A percentile compares a stretch with the other conserved stretches of the same genome.
Conservation (phyloP, 2,888 invertebrate species). For the Unio delphinus region DNA sequence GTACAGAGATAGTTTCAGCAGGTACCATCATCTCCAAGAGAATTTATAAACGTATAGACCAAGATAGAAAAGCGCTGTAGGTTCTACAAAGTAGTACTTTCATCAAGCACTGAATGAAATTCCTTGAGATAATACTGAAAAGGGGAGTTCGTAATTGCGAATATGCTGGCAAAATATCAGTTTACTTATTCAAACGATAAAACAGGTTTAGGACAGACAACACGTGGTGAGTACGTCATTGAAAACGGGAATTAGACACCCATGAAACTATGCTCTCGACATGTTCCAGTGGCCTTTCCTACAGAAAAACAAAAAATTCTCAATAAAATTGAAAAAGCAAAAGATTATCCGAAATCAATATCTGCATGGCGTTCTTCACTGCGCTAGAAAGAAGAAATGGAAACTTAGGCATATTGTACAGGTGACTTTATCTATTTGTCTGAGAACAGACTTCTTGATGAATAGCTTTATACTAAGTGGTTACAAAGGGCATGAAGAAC, state of each 20-base stretch:
- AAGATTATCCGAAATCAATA: too few relatives aligned
- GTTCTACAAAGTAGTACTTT: too few relatives aligned
- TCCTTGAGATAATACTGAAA: too few relatives aligned
- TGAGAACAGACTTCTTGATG: slow-evolving; percentile 7
- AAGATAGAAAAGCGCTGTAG: too few relatives aligned
- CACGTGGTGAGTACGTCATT: slow-evolving; percentile 9
- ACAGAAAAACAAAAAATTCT: slow-evolving; percentile 12
- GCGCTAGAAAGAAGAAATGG: slow-evolving; percentile 10
- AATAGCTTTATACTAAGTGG: slow-evolving; percentile 10
- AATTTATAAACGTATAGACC: too few relatives aligned
- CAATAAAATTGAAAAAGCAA: slow-evolving; percentile 12
- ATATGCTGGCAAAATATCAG: not conserved
- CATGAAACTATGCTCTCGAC: slow-evolving; percentile 10
- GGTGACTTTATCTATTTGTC: slow-evolving; percentile 3
- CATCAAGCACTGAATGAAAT: too few relatives aligned
- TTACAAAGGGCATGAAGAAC: slow-evolving; percentile 10
- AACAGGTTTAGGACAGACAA: not conserved
- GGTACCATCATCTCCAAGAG: too few relatives aligned
- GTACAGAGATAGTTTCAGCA: too few relatives aligned
- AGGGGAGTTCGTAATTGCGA: not conserved
- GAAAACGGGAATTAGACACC: slow-evolving; percentile 10
- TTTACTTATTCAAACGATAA: too few relatives aligned
- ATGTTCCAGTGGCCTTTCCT: slow-evolving; percentile 12
- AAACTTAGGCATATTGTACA: slow-evolving; percentile 16
- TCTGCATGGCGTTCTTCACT: not conserved